Conservation (phyloP, 2,113 vertebrate genomes). For the Empidonax traillii region DNA sequence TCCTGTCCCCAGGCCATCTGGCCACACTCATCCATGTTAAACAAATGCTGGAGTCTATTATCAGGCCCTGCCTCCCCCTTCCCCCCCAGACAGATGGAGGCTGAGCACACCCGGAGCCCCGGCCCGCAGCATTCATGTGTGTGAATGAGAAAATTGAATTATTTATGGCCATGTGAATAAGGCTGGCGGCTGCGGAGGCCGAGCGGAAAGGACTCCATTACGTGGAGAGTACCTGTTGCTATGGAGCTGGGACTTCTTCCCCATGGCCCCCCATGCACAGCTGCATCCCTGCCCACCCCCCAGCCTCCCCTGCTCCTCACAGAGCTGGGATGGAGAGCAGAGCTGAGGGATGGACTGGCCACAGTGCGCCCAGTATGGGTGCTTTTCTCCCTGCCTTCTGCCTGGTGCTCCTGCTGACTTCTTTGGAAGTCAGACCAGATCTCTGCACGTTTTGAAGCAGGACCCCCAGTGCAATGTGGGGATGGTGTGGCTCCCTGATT, state of each 20-base stretch:
- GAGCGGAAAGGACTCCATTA: slow-evolving; percentile 69
- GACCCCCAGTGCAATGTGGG: rapidly evolving
- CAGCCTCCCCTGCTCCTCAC: not conserved
- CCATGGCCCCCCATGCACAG: not conserved
- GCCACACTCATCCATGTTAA: slow-evolving; percentile 68
- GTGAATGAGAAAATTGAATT: slow-evolving; percentile 74
- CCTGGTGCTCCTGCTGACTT: rapidly evolving
- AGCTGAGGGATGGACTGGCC: rapidly evolving
- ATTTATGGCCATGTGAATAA: slow-evolving; percentile 72
- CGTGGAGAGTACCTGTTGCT: slow-evolving; percentile 70
- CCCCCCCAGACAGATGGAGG: slow-evolving; percentile 63
- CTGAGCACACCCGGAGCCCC: slow-evolving; percentile 27
- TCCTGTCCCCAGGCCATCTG: slow-evolving; percentile 61
- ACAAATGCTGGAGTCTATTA: slow-evolving; percentile 66
- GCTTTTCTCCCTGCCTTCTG: not conserved
- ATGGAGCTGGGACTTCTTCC: slow-evolving; percentile 39
- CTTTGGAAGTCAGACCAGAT: not conserved
- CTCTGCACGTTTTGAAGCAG: not conserved
- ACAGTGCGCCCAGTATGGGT: rapidly evolving
- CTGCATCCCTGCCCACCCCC: not conserved
- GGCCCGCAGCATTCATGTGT: slow-evolving; percentile 67
- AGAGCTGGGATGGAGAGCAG: not conserved
- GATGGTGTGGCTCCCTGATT: not conserved
- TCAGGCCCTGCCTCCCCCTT: slow-evolving; percentile 49
- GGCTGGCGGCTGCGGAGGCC: slow-evolving; percentile 49